Conservation (phyloP, 2,113 vertebrate species). For the Junco hyemalis region DNA sequence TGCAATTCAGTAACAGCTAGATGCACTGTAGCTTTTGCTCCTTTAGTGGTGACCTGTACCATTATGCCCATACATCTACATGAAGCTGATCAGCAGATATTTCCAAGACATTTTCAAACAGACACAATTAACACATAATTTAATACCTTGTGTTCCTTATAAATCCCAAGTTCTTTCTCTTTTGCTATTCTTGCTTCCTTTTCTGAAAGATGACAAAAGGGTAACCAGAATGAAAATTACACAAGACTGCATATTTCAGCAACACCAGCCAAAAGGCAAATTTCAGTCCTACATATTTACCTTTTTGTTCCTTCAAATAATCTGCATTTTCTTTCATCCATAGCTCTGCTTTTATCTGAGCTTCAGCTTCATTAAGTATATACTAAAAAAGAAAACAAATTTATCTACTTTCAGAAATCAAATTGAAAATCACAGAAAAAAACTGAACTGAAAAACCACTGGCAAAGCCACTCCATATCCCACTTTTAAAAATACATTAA, state of each 20-base stretch:
- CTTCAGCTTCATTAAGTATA: conserved; percentile 88
- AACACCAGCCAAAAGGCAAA: background rate
- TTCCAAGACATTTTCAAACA: conserved; percentile 35
- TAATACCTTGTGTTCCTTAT: conserved; percentile 93
- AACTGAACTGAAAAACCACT: background rate
- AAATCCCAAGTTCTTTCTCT: conserved; percentile 94
- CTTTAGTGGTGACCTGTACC: background rate
- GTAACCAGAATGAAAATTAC: conserved; percentile 32
- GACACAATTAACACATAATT: conserved; percentile 17
- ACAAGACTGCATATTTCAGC: background rate
- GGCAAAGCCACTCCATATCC: background rate
- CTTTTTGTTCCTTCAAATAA: conserved; percentile 94
- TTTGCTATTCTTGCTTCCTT: conserved; percentile 94
- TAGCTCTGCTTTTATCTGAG: conserved; percentile 90
- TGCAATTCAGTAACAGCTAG: background rate
- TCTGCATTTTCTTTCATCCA: conserved; percentile 96
- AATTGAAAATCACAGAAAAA: background rate
- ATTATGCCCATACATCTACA: background rate
- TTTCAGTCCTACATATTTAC: conserved; percentile 67
- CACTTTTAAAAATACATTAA: background rate
- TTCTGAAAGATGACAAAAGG: conserved; percentile 77
- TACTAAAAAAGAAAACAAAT: conserved; percentile 79
- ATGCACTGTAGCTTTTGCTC: background rate
- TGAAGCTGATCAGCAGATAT: background rate
- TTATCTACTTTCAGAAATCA: conserved; percentile 31